These are phyloP conservation scores for Bimastos eiseni DNA, from an alignment of 2,888 invertebrate genomes.

Conservation along the genomic window DNA sequence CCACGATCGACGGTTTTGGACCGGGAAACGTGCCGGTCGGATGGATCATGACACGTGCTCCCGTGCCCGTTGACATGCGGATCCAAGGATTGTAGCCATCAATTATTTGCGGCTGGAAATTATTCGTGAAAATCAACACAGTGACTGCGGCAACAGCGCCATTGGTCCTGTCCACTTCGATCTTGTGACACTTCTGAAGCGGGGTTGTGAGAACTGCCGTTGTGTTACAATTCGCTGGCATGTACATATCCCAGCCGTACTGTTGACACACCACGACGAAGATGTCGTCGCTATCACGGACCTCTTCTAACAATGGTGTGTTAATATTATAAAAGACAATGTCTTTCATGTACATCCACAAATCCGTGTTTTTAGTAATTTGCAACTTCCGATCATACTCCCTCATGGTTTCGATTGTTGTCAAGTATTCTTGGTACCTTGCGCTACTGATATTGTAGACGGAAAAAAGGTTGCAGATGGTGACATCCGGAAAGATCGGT, in stretches of 20 bases:
- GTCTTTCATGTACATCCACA: not conserved
- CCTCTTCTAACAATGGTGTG: not conserved
- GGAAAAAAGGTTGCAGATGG: not conserved
- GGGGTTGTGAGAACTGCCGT: not conserved
- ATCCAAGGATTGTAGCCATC: not conserved
- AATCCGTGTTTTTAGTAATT: not conserved
- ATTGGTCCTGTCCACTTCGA: slow-evolving; percentile 7
- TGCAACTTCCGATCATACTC: not conserved
- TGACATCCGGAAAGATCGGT: not conserved
- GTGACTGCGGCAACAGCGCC: not conserved
- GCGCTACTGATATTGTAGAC: not conserved
- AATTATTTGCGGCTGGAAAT: not conserved
- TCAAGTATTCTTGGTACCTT: not conserved
- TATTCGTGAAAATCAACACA: not conserved
- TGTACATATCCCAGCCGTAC: slow-evolving; percentile 10
- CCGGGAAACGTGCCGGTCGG: not conserved
- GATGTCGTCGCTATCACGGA: not conserved
- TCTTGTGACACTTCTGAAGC: not conserved
- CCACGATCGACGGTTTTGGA: not conserved
- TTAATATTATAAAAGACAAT: not conserved
- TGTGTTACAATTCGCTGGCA: not conserved
- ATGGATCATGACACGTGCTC: not conserved
- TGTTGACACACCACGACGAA: not conserved
- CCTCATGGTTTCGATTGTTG: not conserved
- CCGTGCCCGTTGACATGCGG: not conserved